Base-by-base conservation (phyloP, 2,888 invertebrate genomes). In the Drosophila trichaetosa region DNA sequence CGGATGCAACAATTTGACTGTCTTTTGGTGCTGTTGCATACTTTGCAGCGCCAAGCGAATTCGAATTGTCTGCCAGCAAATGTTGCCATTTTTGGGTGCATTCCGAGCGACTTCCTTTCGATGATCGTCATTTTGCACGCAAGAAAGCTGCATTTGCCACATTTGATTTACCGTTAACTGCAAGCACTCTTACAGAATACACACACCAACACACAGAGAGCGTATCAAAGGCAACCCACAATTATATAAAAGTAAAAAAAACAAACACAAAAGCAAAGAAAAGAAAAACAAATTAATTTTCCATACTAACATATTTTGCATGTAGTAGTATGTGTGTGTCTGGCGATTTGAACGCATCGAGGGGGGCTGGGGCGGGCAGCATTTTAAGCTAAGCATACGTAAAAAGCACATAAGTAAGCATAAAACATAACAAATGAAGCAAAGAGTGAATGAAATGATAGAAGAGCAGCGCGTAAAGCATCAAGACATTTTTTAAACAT, bases 401-500 rank as follows among this genome's bases (percentile, higher is more conserved):
- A 78, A 78, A 73, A 61, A 71, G 71, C 80, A 78, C 67, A 71
- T 75, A 64, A 75, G 61, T 75, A 78, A 70, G 66, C 68, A 72
- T 71, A 79, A 68, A 59, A 57, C 34, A 77, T 73, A 74, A 69
- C 46, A 61, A 60, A 21, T 29, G 52, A 52, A 69, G 49, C 40
- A 16, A 62, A 31, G 42, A 57, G 53, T 40, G 53, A 51, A 58
- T 48, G 66, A 76, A 71, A 65, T 54, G 71, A 76, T 69, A 51
- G 64, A 73, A 66, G 78, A 78, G 76, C 77, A 79, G 80, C 76
- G 73, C 69, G 73, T 61, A 66, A 71, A 58, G 80, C 85, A 89
- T 69, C 73, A 85, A 87, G 87, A 89, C 89, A 85, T 85, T 81
- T 83, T 88, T 84, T 76, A 84, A 80, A 76, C 82, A 59, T 86